Percentiles rank a stretch among this genome's conserved stretches.
Evolutionary conservation across 2,888 invertebrate genomes (phyloP).

Genomic region (Ditylenchus weischeri): DNA sequence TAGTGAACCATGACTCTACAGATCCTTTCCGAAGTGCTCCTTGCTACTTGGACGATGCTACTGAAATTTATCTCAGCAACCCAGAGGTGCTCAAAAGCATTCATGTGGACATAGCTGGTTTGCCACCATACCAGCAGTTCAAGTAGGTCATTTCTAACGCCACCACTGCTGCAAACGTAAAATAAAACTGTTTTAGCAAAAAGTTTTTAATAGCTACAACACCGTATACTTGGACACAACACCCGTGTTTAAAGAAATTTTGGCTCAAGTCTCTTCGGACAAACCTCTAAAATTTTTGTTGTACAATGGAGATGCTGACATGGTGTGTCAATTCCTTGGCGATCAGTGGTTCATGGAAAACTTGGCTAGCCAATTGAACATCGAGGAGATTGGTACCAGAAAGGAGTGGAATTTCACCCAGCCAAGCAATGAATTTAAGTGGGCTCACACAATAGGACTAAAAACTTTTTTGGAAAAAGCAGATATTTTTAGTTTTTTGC

Average conservation of each 20-base stretch:
- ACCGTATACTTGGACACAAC: constrained; percentile 51
- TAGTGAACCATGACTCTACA: constrained; percentile 31
- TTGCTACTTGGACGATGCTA: constrained; percentile 32
- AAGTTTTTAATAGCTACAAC: constrained; percentile 45
- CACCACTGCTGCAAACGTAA: too few relatives aligned
- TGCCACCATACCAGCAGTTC: too few relatives aligned
- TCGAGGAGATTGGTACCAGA: constrained; percentile 17
- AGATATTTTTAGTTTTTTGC: constrained; percentile 22
- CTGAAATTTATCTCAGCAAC: constrained; percentile 41
- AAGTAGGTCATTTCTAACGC: too few relatives aligned
- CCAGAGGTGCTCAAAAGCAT: constrained; percentile 44
- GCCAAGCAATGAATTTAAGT: constrained; percentile 8
- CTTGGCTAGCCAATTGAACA: background rate
- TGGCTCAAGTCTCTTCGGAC: constrained; percentile 12
- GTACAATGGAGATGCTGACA: constrained; percentile 54
- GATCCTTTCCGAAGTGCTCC: constrained; percentile 30
- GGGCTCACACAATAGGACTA: too few relatives aligned
- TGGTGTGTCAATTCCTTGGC: constrained; percentile 49
- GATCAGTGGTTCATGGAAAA: constrained; percentile 44
- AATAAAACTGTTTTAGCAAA: constrained; percentile 26
- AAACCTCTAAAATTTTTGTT: constrained; percentile 32
- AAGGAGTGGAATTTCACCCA: constrained; percentile 45
- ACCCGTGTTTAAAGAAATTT: constrained; percentile 40
- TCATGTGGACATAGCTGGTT: constrained; percentile 33
- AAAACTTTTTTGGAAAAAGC: too few relatives aligned